Percentiles rank a stretch among this genome's conserved stretches.
Conservation (phyloP, 1,140 invertebrate species). For the Philotrypesis tridentata region DNA sequence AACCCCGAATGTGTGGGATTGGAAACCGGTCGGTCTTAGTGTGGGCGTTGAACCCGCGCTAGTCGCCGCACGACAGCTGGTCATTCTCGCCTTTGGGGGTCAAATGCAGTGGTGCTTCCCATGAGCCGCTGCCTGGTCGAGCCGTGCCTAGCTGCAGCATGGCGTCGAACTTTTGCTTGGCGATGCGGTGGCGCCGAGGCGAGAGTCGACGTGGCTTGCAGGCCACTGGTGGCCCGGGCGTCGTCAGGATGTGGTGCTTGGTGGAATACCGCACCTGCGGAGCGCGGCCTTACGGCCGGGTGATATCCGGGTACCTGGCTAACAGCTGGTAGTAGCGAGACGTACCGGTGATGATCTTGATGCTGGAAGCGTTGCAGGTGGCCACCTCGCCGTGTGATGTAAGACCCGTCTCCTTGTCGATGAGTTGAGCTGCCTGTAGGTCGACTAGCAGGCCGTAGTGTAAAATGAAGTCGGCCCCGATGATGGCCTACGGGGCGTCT, state of each 20-base stretch:
- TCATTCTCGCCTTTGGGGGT: not conserved
- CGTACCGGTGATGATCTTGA: not conserved
- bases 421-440: conserved; percentile 53
- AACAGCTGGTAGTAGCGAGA: conserved; percentile 5
- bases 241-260: conserved; percentile 53
- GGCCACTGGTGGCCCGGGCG: conserved; percentile 61
- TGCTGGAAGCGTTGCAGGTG: not conserved
- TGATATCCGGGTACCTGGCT: conserved; percentile 33
- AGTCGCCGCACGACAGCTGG: too few relatives aligned
- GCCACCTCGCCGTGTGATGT: conserved; percentile 12
- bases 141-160: not conserved
- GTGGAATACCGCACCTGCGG: not conserved
- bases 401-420: conserved; percentile 55
- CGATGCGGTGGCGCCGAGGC: conserved; percentile 56
- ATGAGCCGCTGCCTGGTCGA: not conserved
- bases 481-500: conserved; percentile 56
- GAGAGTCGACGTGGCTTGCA: conserved; percentile 63
- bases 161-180: too few relatives aligned
- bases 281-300: conserved; percentile 8
- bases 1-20: too few relatives aligned
- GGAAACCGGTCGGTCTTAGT: not conserved
- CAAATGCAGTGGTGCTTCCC: conserved; percentile 49
- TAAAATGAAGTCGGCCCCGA: conserved; percentile 52
- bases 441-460: conserved; percentile 63
- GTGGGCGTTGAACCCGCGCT: too few relatives aligned